Base-by-base conservation (phyloP, 2,113 vertebrate genomes). In the Eclectus roratus region DNA sequence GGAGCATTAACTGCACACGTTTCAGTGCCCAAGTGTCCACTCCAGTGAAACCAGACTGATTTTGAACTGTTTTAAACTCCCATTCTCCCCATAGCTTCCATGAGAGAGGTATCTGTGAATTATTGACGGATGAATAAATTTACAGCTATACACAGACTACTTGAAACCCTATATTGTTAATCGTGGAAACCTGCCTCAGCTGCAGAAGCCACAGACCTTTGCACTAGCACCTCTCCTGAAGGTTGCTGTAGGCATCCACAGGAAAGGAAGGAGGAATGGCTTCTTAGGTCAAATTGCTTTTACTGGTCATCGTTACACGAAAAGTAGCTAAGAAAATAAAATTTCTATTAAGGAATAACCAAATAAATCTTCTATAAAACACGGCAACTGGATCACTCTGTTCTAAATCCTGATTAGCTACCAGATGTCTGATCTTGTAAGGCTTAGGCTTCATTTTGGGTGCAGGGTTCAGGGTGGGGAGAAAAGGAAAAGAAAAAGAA, bases 81-180 rank as follows among this genome's bases (percentile, higher is more conserved):
- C 5, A 0, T 28, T 79, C 17, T 41, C 15, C 35, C 13, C 19
- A 20, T 46, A 35, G 31, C 44, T 96, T 90, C 60, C 71, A 76
- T 4, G 3, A 84, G 71, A 70, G 61, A 88, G 65, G 64, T 68
- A 80, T 77, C 76, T 74, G 64, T 60, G 85, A 81, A 88, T 92
- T 87, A 91, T 50, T 76, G 85, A 70, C 69, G 65, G 92, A 63
- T 86, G 80, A 93, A 73, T 93, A 79, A 95, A 53, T 91, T 71
- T 18, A 76, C 65, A 74, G 71, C 72, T 69, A 41, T 7, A 79
- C 37, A 76, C 14, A 49, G 58, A 79, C 29, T 18, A 89, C 58
- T 35, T 33, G 74, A n/a, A 68, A 55, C 69, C 73, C 61, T 79
- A 58, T 58, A 70, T 33, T 93, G 79, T 11, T 58, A 47, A 80